A percentile compares a stretch with the other conserved stretches of the same genome.
Conservation (phyloP, 2,888 invertebrate species). For the Sesia bembeciformis region DNA sequence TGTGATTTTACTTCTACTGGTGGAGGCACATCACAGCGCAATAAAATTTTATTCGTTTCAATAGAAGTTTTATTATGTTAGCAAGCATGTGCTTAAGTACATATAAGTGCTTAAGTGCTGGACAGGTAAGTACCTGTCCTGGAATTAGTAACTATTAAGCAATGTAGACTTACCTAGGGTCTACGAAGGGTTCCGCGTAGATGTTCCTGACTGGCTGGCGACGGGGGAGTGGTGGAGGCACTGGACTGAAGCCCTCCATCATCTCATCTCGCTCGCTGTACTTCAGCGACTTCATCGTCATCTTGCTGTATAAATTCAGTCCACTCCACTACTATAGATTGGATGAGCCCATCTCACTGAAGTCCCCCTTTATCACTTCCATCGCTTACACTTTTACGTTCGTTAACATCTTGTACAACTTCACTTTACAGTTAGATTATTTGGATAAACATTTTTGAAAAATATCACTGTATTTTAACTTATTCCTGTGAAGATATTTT, state of each 20-base stretch:
- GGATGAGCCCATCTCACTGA: slow-evolving; percentile 46
- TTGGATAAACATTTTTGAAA: slow-evolving; percentile 2
- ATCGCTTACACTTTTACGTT: slow-evolving; percentile 31
- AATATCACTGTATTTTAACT: no score
- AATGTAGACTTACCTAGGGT: slow-evolving; percentile 63
- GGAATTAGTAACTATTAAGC: no score
- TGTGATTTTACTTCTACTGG: no score
- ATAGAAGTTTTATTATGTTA: background rate
- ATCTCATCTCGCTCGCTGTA: slow-evolving; percentile 71
- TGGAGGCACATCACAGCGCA: no score
- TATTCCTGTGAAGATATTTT: no score
- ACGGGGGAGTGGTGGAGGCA: slow-evolving; percentile 77
- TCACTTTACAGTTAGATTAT: slow-evolving; percentile 5
- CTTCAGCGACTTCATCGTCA: slow-evolving; percentile 78
- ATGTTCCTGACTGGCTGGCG: slow-evolving; percentile 77
- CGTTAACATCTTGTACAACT: slow-evolving; percentile 19
- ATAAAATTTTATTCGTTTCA: no score
- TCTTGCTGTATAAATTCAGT: slow-evolving; percentile 41
- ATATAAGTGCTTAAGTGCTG: no score
- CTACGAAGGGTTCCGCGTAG: slow-evolving; percentile 79
- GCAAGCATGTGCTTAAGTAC: background rate
- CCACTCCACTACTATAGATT: slow-evolving; percentile 53
- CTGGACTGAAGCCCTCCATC: slow-evolving; percentile 73
- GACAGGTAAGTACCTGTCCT: no score
- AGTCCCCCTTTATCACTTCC: slow-evolving; percentile 50